Evolutionary conservation across 1,140 invertebrate genomes (phyloP).

Genomic region (Megalonaias nervosa): DNA sequence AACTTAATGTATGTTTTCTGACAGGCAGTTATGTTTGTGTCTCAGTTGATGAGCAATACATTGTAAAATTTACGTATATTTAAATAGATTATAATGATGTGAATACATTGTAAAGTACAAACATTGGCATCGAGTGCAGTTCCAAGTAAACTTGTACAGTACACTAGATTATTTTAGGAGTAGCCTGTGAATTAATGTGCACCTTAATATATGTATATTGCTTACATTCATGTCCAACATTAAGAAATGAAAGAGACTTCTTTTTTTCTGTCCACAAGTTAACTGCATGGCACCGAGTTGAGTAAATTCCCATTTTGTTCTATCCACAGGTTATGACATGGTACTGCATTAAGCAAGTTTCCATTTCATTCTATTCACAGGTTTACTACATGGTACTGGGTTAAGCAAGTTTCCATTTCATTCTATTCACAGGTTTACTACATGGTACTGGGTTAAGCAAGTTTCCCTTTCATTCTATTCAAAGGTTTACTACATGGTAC

Average conservation of each 20-base stretch:
- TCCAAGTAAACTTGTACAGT: too few relatives aligned
- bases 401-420: not conserved
- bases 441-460: not conserved
- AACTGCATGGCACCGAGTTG: constrained; percentile 62
- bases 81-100: too few relatives aligned
- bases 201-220: too few relatives aligned
- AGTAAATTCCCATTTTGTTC: not conserved
- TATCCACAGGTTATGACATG: not conserved
- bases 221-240: too few relatives aligned
- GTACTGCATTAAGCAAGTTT: not conserved
- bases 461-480: not conserved
- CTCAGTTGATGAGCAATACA: too few relatives aligned
- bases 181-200: too few relatives aligned
- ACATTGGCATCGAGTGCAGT: too few relatives aligned
- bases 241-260: not conserved
- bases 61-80: too few relatives aligned
- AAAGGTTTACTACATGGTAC: constrained; percentile 44
- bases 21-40: too few relatives aligned
- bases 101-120: too few relatives aligned
- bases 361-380: not conserved
- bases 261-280: not conserved
- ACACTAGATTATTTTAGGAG: too few relatives aligned
- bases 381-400: not conserved
- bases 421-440: not conserved
- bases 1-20: too few relatives aligned